Conservation (phyloP, 2,888 invertebrate species). For the Andrena dorsata region DNA sequence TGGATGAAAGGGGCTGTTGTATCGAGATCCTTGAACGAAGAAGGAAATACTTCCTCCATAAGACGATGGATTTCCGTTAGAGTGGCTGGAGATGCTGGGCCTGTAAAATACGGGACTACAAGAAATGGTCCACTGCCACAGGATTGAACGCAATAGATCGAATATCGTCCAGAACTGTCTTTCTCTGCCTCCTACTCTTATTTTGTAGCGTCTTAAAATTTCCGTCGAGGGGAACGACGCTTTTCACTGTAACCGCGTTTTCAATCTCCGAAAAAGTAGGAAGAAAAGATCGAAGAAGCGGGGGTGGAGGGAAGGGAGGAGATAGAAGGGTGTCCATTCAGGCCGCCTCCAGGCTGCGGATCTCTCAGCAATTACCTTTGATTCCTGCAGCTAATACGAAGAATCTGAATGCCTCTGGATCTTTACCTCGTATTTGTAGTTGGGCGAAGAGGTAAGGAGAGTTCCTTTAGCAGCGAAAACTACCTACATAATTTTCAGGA, state of each 20-base stretch:
- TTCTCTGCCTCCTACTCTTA: not conserved
- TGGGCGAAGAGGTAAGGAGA: conserved; percentile 33
- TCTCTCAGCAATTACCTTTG: conserved; percentile 72
- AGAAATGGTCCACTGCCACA: conserved; percentile 11
- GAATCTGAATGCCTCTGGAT: conserved; percentile 64
- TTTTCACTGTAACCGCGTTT: conserved; percentile 66
- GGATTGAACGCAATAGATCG: conserved; percentile 22
- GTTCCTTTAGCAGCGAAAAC: conserved; percentile 8
- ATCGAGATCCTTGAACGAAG: not conserved
- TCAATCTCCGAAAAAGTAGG: conserved; percentile 50
- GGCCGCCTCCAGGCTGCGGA: conserved; percentile 53
- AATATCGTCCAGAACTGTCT: conserved; percentile 39
- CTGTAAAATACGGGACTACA: not conserved
- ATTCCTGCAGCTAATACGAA: conserved; percentile 69
- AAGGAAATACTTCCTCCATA: not conserved
- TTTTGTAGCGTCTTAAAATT: conserved; percentile 58
- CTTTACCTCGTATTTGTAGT: conserved; percentile 21
- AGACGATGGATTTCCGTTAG: conserved; percentile 12
- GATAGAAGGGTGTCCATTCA: conserved; percentile 56
- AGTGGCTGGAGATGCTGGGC: not conserved
- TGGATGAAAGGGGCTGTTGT: not conserved
- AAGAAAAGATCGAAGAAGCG: conserved; percentile 34
- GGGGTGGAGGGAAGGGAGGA: conserved; percentile 13
- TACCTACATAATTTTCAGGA: conserved; percentile 27
- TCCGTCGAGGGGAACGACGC: conserved; percentile 38